phyloP scores from a whole-genome alignment of 2,888 invertebrate genomes.

The Metacarcinus magister region DNA sequence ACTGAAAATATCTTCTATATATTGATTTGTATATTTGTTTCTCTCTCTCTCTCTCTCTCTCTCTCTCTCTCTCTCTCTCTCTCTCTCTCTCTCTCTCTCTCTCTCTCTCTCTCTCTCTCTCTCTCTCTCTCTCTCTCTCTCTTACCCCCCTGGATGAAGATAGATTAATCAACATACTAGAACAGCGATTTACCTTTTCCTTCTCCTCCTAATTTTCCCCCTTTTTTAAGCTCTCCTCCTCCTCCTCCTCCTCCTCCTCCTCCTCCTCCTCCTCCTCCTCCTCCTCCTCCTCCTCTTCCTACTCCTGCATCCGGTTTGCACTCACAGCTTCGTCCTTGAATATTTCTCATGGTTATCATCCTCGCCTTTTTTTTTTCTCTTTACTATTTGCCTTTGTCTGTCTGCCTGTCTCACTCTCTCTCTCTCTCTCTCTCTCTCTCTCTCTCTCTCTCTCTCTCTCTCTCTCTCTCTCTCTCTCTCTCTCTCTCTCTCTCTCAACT shows the following conservation, averaged over 20 bases:
- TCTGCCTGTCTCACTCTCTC: not conserved
- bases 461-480: not conserved
- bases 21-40: too few species aligned
- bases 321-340: too few species aligned
- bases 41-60: not conserved
- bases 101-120: not conserved
- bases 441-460: slow-evolving; percentile 52
- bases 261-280: slow-evolving; percentile 26
- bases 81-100: not conserved
- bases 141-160: not conserved
- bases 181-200: not conserved
- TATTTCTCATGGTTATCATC: too few species aligned
- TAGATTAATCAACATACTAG: not conserved
- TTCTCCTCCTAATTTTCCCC: not conserved
- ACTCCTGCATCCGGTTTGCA: not conserved
- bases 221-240: not conserved
- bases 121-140: not conserved
- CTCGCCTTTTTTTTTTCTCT: not conserved
- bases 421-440: not conserved
- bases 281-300: not conserved
- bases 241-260: too few species aligned
- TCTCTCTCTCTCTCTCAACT: slow-evolving; percentile 23
- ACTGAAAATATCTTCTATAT: too few species aligned
- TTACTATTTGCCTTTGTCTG: not conserved
- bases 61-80: not conserved